Percentiles rank a stretch among this genome's conserved stretches.
Conservation (phyloP, 2,113 vertebrate species). For the Bos indicus region DNA sequence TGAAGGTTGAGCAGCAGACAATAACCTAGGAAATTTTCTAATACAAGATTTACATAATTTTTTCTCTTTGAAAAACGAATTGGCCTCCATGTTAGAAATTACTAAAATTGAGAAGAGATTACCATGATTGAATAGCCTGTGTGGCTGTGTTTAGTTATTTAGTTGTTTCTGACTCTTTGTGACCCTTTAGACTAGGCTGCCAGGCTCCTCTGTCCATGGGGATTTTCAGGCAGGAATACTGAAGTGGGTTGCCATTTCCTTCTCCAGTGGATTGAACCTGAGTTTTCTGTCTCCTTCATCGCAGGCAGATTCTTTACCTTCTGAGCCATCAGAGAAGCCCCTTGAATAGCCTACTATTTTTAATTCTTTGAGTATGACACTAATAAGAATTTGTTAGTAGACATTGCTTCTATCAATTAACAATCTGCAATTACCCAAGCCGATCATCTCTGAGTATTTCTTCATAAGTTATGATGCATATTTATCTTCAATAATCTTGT, state of each 20-base stretch:
- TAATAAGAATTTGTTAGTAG: background rate
- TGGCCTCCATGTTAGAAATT: background rate
- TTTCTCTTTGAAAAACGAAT: background rate
- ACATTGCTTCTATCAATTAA: background rate
- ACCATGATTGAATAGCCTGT: background rate
- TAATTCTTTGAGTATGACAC: background rate
- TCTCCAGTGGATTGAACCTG: background rate
- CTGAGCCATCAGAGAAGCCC: background rate
- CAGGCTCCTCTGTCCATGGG: background rate
- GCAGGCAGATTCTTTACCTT: background rate
- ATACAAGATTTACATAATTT: background rate
- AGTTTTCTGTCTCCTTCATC: background rate
- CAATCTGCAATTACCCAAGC: background rate
- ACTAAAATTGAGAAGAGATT: background rate
- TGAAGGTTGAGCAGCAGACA: background rate
- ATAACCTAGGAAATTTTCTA: background rate
- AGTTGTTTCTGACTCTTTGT: background rate
- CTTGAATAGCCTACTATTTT: background rate
- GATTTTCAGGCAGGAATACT: background rate
- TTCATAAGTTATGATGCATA: background rate
- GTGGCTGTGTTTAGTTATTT: background rate
- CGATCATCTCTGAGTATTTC: background rate
- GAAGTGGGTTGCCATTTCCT: background rate
- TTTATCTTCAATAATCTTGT: background rate
- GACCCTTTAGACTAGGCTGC: background rate